Evolutionary conservation across 2,113 vertebrate species (phyloP).

Genomic region (Rana temporaria): DNA sequence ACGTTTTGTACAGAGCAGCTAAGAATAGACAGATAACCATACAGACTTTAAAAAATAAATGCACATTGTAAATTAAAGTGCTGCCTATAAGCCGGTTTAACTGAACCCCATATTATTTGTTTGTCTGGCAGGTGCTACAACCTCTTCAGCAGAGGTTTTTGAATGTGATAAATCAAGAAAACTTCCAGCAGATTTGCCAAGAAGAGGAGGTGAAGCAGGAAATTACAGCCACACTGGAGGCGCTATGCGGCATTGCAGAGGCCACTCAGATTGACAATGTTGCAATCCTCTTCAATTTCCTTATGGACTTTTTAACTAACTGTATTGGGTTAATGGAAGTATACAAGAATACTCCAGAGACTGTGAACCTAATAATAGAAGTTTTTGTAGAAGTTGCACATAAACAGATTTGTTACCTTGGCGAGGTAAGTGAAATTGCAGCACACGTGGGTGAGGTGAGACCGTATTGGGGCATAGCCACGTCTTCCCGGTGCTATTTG

Average conservation of each 20-base stretch:
- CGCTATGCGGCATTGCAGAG: slow-evolving; percentile 95
- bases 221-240: slow-evolving; percentile 92
- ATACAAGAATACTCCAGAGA: slow-evolving; percentile 97
- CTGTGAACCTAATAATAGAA: slow-evolving; percentile 98
- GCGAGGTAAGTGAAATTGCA: slow-evolving; percentile 83
- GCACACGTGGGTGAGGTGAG: not conserved
- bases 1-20: too few species aligned
- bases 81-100: not conserved
- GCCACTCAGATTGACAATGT: slow-evolving; percentile 98
- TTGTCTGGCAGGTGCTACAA: slow-evolving; percentile 84
- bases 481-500: not conserved
- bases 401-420: slow-evolving; percentile 98
- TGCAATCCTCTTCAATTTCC: slow-evolving; percentile 93
- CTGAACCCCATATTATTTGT: not conserved
- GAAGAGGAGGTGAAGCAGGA: slow-evolving; percentile 94
- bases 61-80: too few species aligned
- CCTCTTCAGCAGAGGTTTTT: slow-evolving; percentile 96
- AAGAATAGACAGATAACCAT: too few species aligned
- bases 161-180: slow-evolving; percentile 97
- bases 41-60: too few species aligned
- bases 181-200: slow-evolving; percentile 96
- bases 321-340: slow-evolving; percentile 99
- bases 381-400: slow-evolving; percentile 99
- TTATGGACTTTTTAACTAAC: slow-evolving; percentile 98
- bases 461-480: not conserved